These are phyloP conservation scores for Drosophila niveifrons DNA, from an alignment of 2,888 invertebrate genomes.

Conservation along the genomic window DNA sequence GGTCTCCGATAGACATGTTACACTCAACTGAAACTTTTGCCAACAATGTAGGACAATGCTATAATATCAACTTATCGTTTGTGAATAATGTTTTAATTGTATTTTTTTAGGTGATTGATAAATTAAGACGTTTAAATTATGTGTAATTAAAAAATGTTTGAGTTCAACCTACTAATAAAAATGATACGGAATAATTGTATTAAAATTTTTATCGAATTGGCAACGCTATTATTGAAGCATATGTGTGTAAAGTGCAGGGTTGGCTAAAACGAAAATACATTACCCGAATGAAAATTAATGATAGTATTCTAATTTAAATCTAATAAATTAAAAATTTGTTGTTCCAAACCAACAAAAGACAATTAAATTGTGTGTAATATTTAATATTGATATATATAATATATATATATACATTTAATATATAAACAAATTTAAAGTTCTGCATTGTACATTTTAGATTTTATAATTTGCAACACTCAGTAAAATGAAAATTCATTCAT, in stretches of 20 bases:
- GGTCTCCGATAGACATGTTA: slow-evolving; percentile 9
- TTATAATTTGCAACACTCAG: background rate
- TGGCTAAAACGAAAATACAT: background rate
- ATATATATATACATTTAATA: too few species aligned
- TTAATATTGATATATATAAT: too few species aligned
- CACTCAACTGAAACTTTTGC: background rate
- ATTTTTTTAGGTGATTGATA: too few species aligned
- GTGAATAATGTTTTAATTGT: too few species aligned
- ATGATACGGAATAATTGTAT: background rate
- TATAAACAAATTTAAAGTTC: too few species aligned
- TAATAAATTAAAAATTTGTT: background rate
- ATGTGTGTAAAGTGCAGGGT: background rate
- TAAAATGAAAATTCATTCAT: background rate
- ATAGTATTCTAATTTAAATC: background rate
- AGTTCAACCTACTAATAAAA: background rate
- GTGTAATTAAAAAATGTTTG: background rate
- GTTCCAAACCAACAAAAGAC: background rate
- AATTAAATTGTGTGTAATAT: background rate
- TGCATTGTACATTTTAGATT: too few species aligned
- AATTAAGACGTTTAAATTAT: too few species aligned
- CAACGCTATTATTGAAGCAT: background rate
- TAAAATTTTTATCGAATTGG: background rate
- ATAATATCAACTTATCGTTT: background rate
- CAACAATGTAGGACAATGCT: background rate
- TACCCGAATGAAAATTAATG: background rate